Base-by-base conservation (phyloP, 2,888 invertebrate genomes). In the Hoplodrina ambigua region DNA sequence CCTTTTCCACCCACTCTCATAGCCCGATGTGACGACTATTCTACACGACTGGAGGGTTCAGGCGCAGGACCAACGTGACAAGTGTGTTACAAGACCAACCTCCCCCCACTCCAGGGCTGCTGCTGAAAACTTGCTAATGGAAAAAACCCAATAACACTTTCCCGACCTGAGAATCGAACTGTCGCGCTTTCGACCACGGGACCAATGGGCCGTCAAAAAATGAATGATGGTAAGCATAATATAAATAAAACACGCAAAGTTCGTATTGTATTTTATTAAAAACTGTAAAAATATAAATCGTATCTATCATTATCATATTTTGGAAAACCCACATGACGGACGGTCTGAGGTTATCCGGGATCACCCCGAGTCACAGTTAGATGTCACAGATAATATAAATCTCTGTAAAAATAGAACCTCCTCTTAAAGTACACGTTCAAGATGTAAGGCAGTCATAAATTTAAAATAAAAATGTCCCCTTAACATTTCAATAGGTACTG, bases 201-300 rank as follows among this genome's bases (percentile, higher is more conserved):
- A 37, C 37, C 37, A 37, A 37, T 8, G 37, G 37, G 37, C 8
- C 8, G 8, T 6, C 33, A 56, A 55, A 13, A 1, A 49, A 66
- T 46, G 2, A 54, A 44, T n/a, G 37, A n/a, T 20, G 44, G 44
- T 19, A 57, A n/a, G 10, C 2, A n/a, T n/a, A 56, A 64, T 50
- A 19, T 19, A 50, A n/a, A 1, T 19, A 52, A 62, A 54, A 62
- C 37, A 62, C 8, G 3, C 5, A 25, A 46, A 7, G 8, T 10
- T 1, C 33, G 2, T 30, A 19, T 53, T 7, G 50, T 37, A 50
- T 61, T 59, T 76, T 73, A 72, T 68, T 76, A 73, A 50, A 72
- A 72, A 63, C 20, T 55, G 25, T 76, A 68, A 68, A 78, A 76
- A 63, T 55, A 50, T 49, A 49, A 15, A 46, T 46, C 46, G 17